A percentile compares a stretch with the other conserved stretches of the same genome.
phyloP scores from a whole-genome alignment of 2,888 invertebrate species.

The Dasypogon diadema region DNA sequence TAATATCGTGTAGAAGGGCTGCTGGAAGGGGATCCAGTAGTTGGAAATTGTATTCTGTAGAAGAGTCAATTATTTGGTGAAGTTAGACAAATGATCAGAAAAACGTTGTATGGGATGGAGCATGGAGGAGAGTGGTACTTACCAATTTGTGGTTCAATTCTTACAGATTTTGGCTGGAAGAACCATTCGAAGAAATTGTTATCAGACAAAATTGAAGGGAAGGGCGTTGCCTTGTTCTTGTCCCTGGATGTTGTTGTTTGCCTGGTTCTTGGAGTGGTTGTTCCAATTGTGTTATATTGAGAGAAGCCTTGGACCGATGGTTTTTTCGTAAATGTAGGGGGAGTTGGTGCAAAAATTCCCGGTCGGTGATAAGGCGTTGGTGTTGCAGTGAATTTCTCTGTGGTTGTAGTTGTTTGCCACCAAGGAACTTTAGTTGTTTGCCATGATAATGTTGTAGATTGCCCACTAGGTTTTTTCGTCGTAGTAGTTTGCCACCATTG shows the following conservation, averaged over 20 bases:
- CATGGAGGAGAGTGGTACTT: neutral
- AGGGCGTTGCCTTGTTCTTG: neutral
- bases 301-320: neutral
- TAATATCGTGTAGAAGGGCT: conserved; percentile 65
- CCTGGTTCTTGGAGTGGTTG: neutral
- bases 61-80: neutral
- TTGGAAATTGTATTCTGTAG: conserved; percentile 58
- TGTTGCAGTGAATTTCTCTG: neutral
- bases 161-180: conserved; percentile 56
- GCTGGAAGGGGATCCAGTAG: conserved; percentile 63
- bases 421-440: conserved; percentile 35
- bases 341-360: conserved; percentile 37
- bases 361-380: conserved; percentile 33
- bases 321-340: neutral
- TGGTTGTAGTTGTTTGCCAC: conserved; percentile 51
- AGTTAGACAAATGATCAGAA: too few species aligned
- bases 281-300: conserved; percentile 52
- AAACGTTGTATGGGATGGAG: too few species aligned
- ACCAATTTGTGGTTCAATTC: neutral
- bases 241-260: neutral
- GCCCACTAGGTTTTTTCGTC: neutral
- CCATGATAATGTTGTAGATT: conserved; percentile 22
- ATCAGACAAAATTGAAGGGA: conserved; percentile 48
- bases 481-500: conserved; percentile 53
- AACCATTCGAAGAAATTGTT: conserved; percentile 57